phyloP scores from a whole-genome alignment of 2,888 invertebrate genomes.

The Agrenia bidenticulata region DNA sequence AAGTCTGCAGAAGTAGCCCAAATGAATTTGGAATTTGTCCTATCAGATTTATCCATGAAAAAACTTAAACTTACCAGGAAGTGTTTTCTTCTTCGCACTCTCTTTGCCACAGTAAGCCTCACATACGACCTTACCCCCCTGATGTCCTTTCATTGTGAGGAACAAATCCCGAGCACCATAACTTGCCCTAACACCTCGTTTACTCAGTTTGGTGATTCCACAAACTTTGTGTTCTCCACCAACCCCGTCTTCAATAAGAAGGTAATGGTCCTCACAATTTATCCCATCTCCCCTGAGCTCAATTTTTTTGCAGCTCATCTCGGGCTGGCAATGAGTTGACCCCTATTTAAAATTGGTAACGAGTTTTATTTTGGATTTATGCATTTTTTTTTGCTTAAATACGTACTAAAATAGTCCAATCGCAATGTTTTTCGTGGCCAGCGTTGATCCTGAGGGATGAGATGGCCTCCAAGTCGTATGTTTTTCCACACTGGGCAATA shows the following conservation, averaged over 20 bases:
- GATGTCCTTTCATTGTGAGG: constrained; percentile 3
- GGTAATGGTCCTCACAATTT: background rate
- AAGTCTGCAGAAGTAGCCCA: constrained; percentile 8
- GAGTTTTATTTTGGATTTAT: background rate
- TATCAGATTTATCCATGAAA: too few relatives aligned
- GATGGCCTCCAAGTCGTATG: background rate
- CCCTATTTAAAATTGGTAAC: too few relatives aligned
- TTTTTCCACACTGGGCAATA: background rate
- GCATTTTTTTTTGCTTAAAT: too few relatives aligned
- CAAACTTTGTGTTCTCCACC: background rate
- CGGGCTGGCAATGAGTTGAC: background rate
- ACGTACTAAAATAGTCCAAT: background rate
- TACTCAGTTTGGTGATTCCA: background rate
- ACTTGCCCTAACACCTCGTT: background rate
- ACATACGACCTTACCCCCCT: constrained; percentile 8
- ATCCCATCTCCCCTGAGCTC: background rate
- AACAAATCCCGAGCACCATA: background rate
- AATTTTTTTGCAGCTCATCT: background rate
- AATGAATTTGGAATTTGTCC: too few relatives aligned
- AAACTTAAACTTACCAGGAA: background rate
- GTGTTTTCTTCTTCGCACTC: too few relatives aligned
- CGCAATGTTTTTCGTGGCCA: constrained; percentile 8
- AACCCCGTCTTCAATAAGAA: background rate
- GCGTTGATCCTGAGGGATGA: constrained; percentile 2
- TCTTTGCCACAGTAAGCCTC: background rate